Conservation (phyloP, 2,797 vertebrate genomes). For the Hydrolagus colliei region DNA sequence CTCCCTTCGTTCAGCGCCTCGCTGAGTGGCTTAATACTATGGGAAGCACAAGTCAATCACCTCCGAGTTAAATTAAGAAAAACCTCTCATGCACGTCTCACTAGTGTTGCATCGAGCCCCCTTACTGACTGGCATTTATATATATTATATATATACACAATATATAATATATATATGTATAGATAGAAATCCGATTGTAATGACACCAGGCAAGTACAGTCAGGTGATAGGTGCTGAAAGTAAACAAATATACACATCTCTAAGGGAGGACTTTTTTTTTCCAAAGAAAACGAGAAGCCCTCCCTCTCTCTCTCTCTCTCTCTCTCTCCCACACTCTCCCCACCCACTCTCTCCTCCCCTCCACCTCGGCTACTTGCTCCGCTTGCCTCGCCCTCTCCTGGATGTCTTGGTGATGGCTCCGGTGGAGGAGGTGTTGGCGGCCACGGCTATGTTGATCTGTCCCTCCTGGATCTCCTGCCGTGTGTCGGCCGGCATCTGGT, state of each 20-base stretch:
- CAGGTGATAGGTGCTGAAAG: constrained; percentile 6
- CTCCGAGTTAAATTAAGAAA: no score
- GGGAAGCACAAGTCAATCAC: no score
- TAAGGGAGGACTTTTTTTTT: constrained; percentile 19
- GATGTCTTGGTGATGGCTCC: constrained; percentile 57
- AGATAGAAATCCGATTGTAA: not conserved
- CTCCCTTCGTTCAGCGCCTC: no score
- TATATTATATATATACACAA: not conserved
- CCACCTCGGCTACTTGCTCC: constrained; percentile 67
- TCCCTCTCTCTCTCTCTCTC: not conserved
- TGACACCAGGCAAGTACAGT: not conserved
- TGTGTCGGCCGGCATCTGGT: constrained; percentile 75
- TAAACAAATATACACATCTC: constrained; percentile 31
- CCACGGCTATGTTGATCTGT: constrained; percentile 81
- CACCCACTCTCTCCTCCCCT: no score
- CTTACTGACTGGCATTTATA: not conserved
- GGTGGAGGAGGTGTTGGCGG: constrained; percentile 51
- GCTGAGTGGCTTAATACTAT: no score
- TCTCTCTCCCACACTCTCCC: no score
- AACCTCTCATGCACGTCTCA: not conserved
- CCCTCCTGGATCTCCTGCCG: constrained; percentile 91
- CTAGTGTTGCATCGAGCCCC: not conserved
- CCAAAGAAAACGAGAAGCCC: constrained; percentile 17
- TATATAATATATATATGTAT: no score
- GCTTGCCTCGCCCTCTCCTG: constrained; percentile 77